Evolutionary conservation across 2,888 invertebrate species (phyloP), one percentile per base, ranked within the genome.

Genomic region (Lasioglossum marginatum): DNA sequence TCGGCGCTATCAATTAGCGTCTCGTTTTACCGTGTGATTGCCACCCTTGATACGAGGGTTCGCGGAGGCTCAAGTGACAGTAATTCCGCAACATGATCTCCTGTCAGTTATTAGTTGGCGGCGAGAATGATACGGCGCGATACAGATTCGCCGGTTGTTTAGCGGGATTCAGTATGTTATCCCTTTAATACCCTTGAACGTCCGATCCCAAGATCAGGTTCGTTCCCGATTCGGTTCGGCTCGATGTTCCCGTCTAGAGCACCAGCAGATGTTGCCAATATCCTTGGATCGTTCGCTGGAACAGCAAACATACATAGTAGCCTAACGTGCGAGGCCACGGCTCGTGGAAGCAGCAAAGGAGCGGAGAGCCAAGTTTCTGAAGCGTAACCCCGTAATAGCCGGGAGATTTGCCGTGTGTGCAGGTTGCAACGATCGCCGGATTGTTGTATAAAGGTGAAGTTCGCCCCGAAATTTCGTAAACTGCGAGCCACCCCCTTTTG

Each of bases 231-330:
- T 78, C 82, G 82, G 81, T 85, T 80, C 87, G 77, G 72, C 78
- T 81, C 70, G 83, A 68, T 77, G 68, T 82, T 81, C 57, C 83
- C 76, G 57, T 82, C 82, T 81, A 85, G 79, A 70, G 71, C 81
- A 83, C 86, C 83, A 31, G 81, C 91, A 88, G 89, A 91, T 90
- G 91, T 91, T 91, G 91, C 90, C 90, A 90, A 90, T 90, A 90
- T 85, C 90, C 88, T 90, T 85, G 90, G 90, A 89, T 88, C 91
- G 90, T 77, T 90, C 81, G 86, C 83, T 85, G 90, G 91, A 91
- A 91, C 87, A 86, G 91, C 91, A 90, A 91, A 91, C 90, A 91
- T 45, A 81, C 90, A 91, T 40, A 81, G 86, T 81, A 80, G 85
- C 80, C 63, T 90, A 89, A 88, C 90, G 88, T 91, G 71, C 81